Conservation (phyloP, 2,888 invertebrate genomes). For the Macrosiphum euphorbiae region DNA sequence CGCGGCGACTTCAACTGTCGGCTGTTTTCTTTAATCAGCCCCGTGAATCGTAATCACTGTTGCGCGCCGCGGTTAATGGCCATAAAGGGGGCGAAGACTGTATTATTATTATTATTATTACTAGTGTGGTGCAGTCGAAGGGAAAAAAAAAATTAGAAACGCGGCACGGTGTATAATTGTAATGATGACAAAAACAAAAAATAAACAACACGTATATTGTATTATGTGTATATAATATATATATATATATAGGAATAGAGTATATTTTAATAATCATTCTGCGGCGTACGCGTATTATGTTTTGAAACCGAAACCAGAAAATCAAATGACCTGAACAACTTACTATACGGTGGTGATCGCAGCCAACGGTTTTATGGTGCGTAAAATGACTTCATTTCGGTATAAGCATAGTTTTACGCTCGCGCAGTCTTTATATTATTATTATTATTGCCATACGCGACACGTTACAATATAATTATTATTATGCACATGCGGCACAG, state of each 20-base stretch:
- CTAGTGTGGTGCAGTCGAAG: background rate
- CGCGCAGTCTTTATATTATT: background rate
- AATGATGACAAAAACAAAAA: slow-evolving; percentile 13
- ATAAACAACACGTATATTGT: background rate
- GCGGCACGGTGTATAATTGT: slow-evolving; percentile 5
- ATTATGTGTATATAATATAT: background rate
- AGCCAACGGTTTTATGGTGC: slow-evolving; percentile 56
- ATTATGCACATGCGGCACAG: background rate
- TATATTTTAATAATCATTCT: slow-evolving; percentile 12
- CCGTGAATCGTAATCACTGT: slow-evolving; percentile 20
- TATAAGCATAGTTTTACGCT: slow-evolving; percentile 22
- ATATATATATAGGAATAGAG: background rate
- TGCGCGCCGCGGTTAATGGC: slow-evolving; percentile 35
- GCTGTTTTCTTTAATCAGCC: slow-evolving; percentile 35
- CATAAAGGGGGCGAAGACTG: slow-evolving; percentile 18
- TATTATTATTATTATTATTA: background rate
- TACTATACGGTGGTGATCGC: background rate
- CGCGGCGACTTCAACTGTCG: slow-evolving; percentile 36
- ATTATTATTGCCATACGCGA: background rate
- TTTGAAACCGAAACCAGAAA: slow-evolving; percentile 59
- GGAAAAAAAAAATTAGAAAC: slow-evolving; percentile 1
- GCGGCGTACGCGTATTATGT: background rate
- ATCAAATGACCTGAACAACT: slow-evolving; percentile 60
- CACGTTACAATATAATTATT: slow-evolving; percentile 1
- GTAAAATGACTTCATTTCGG: slow-evolving; percentile 57